Base-by-base conservation (phyloP, 1,140 invertebrate genomes). In the Drosophila pachea region DNA sequence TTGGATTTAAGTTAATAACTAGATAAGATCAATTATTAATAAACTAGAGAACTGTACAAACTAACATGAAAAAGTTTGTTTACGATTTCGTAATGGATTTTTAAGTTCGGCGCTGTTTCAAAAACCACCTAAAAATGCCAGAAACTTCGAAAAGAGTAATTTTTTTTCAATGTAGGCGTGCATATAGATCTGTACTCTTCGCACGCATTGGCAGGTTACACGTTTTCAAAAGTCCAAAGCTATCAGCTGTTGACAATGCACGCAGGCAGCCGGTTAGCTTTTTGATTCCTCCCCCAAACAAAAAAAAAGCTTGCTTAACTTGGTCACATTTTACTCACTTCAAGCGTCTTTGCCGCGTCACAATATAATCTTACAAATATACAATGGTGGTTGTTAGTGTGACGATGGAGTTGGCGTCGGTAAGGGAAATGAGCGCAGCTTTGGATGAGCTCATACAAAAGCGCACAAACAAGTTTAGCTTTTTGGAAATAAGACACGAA, bases 381-480 rank as follows among this genome's bases (percentile, higher is more conserved):
- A 36, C 14, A 53, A 14, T 59, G 61, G n/a, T 61, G 65, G 65
- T 55, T 53, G 38, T 12, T 31, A 35, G 38, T 58, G 63, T 36
- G n/a, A 22, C 14, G 48, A 63, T 63, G 45, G 56, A 22, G 61
- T 52, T 36, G 48, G 50, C 62, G 74, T 55, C 38, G 48, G 49
- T 33, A 61, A 53, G 49, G 67, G 45, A 69, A 64, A 45, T 33
- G 43, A 59, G 36, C 60, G 52, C 52, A 58, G 62, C 56, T 61
- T 60, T 79, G 61, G 78, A 82, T 83, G 78, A 83, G 79, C 78
- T 83, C 78, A 83, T 83, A 73, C 79, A 62, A 83, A 75, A 74
- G 63, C 73, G 63, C 64, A 73, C 72, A 83, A 83, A 83, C 78
- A 83, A 83, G 78, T 83, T 83, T 83, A 78, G 78, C 79, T 83